Conservation (phyloP, 1,140 invertebrate genomes). For the Lordiphosa collinella region DNA sequence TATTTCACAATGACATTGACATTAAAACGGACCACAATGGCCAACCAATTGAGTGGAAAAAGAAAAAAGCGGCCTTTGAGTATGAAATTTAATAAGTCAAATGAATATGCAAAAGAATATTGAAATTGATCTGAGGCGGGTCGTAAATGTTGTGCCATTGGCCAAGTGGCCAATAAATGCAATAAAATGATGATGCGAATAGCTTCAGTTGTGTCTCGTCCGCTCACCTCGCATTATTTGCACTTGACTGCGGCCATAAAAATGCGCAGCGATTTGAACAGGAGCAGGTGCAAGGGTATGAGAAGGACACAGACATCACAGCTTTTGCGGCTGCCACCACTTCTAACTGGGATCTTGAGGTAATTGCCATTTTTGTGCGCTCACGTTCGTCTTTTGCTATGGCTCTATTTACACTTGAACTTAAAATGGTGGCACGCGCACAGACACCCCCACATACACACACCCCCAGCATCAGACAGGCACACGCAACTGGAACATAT, state of each 20-base stretch:
- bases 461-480: background rate
- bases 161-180: slow-evolving; percentile 56
- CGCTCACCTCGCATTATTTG: slow-evolving; percentile 39
- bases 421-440: slow-evolving; percentile 54
- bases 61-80: too few relatives aligned
- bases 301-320: slow-evolving; percentile 3
- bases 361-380: slow-evolving; percentile 57
- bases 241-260: slow-evolving; percentile 52
- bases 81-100: slow-evolving; percentile 31
- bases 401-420: slow-evolving; percentile 67
- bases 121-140: slow-evolving; percentile 13
- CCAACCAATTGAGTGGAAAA: slow-evolving; percentile 1
- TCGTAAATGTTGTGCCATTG: slow-evolving; percentile 8
- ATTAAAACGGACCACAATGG: too few relatives aligned
- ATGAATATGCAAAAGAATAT: slow-evolving; percentile 26
- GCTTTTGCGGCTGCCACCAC: background rate
- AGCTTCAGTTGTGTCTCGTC: slow-evolving; percentile 1
- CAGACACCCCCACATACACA: background rate
- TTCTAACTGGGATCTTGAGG: slow-evolving; percentile 14
- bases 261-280: slow-evolving; percentile 41
- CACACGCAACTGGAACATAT: slow-evolving; percentile 3
- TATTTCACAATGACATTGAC: background rate
- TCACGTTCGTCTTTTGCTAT: slow-evolving; percentile 46
- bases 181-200: slow-evolving; percentile 37
- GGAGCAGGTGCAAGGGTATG: background rate